A percentile compares a stretch with the other conserved stretches of the same genome.
These are phyloP conservation scores for Anorthoa munda DNA, from an alignment of 2,888 invertebrate species.

Conservation along the genomic window DNA sequence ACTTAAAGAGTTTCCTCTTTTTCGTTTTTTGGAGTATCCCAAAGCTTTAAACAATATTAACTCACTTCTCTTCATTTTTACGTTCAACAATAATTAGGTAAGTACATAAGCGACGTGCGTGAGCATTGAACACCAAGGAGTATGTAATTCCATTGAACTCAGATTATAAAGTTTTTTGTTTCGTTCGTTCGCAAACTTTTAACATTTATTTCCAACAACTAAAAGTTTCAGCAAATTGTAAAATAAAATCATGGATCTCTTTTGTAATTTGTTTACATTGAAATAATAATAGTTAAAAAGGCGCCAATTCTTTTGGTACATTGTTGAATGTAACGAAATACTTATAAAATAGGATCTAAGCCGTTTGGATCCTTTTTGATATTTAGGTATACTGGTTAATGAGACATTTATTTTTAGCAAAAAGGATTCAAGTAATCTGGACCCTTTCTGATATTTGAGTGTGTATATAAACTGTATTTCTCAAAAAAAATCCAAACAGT, in stretches of 20 bases:
- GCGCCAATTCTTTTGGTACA: constrained; percentile 5
- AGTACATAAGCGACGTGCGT: too few species aligned
- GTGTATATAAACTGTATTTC: constrained; percentile 11
- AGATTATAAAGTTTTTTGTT: constrained; percentile 7
- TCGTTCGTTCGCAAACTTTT: constrained; percentile 2
- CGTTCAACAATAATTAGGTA: too few species aligned
- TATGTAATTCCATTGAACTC: constrained; percentile 5
- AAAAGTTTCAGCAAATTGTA: constrained; percentile 1
- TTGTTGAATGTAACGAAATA: constrained; percentile 7
- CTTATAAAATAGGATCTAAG: background rate
- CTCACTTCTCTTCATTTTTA: constrained; percentile 7
- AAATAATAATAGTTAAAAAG: background rate
- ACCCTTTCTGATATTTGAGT: constrained; percentile 7
- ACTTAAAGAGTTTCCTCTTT: constrained; percentile 4
- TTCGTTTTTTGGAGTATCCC: constrained; percentile 7
- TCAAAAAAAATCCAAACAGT: too few species aligned
- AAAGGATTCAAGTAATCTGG: constrained; percentile 14
- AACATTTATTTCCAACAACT: constrained; percentile 1
- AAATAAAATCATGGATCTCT: constrained; percentile 3
- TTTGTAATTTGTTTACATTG: background rate
- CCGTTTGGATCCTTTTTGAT: constrained; percentile 22
- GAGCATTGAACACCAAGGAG: constrained; percentile 2
- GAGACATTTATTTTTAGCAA: constrained; percentile 7
- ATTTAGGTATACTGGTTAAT: constrained; percentile 1
- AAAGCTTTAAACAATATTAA: constrained; percentile 5